Conservation (phyloP, 2,797 vertebrate species). For the Atherinosoma microstoma region DNA sequence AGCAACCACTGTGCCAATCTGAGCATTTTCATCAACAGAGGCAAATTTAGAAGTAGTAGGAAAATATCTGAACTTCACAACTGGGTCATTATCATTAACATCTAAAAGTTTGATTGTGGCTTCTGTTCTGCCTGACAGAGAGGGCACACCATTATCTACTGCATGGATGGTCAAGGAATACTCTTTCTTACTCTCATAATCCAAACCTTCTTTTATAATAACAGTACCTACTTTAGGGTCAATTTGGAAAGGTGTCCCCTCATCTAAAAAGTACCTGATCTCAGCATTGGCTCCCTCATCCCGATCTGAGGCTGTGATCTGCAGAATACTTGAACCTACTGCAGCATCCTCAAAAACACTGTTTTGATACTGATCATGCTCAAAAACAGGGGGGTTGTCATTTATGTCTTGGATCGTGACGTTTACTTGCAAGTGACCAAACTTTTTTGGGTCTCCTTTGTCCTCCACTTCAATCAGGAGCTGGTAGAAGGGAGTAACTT, state of each 20-base stretch:
- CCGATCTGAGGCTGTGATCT: conserved; percentile 90
- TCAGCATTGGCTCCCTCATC: conserved; percentile 95
- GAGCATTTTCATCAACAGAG: conserved; percentile 95
- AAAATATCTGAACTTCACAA: conserved; percentile 96
- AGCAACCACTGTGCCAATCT: conserved; percentile 95
- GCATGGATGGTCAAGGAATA: conserved; percentile 95
- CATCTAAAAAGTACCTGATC: conserved; percentile 92
- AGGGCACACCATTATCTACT: conserved; percentile 89
- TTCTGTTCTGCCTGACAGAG: conserved; percentile 90
- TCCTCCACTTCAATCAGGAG: conserved; percentile 95
- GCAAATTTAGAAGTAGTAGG: conserved; percentile 95
- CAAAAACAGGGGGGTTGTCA: conserved; percentile 94
- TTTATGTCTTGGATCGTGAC: conserved; percentile 98
- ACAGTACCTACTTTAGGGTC: conserved; percentile 93
- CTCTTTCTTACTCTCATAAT: conserved; percentile 91
- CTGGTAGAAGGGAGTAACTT: conserved; percentile 90
- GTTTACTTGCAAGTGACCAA: conserved; percentile 94
- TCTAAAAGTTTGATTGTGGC: conserved; percentile 92
- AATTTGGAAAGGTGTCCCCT: conserved; percentile 92
- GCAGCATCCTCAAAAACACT: conserved; percentile 92
- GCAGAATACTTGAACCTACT: conserved; percentile 91
- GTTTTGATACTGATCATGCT: conserved; percentile 89
- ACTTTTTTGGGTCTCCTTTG: conserved; percentile 92
- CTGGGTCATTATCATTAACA: conserved; percentile 96
- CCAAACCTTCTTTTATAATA: conserved; percentile 90